Conservation (phyloP, 2,113 vertebrate species). For the Charadrius vociferus region DNA sequence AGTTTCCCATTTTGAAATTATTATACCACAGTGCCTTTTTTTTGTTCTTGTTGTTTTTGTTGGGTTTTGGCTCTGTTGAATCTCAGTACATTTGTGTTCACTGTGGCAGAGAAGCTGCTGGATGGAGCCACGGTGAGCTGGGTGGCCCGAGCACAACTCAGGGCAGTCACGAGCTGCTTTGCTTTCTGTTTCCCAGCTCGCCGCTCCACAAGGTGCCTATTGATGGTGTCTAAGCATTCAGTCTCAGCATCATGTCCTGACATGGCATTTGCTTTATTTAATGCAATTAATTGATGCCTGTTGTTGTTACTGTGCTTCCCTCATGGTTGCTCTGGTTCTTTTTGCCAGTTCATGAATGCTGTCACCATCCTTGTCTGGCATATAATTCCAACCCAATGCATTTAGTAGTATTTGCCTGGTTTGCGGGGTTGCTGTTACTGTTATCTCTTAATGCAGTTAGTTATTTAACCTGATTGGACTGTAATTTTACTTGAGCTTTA, state of each 20-base stretch:
- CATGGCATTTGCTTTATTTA: not conserved
- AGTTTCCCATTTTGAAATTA: not conserved
- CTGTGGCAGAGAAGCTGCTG: not conserved
- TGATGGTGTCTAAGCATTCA: not conserved
- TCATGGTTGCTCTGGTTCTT: not conserved
- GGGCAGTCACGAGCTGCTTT: not conserved
- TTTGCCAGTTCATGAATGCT: not conserved
- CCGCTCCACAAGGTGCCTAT: rapidly evolving
- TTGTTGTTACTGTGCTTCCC: not conserved
- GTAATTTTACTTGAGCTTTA: not conserved
- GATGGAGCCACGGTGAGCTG: not conserved
- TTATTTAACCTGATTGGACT: not conserved
- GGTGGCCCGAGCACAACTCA: not conserved
- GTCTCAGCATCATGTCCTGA: not conserved
- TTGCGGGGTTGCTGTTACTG: not conserved
- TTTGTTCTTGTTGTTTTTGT: not conserved
- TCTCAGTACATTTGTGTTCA: not conserved
- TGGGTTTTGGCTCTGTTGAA: not conserved
- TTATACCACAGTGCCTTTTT: not conserved
- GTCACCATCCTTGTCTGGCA: not conserved
- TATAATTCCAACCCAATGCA: not conserved
- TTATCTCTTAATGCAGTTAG: not conserved
- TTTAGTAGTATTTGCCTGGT: not conserved
- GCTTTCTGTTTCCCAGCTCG: not conserved
- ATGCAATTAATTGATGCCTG: not conserved